Evolutionary conservation across 2,888 invertebrate genomes (phyloP), one percentile per base, ranked within the genome.

Genomic region (Lapara coniferarum): DNA sequence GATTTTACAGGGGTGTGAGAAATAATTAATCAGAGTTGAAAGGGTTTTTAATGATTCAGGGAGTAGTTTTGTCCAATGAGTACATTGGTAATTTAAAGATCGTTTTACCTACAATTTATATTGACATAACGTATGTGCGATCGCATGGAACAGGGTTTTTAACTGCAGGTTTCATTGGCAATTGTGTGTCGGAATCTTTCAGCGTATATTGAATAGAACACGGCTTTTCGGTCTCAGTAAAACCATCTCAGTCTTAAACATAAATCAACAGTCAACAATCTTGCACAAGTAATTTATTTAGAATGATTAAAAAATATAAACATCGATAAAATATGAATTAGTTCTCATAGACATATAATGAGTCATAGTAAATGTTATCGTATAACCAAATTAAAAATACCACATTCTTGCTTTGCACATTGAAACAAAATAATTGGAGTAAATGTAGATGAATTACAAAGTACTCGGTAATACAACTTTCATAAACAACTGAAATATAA

Each of bases 21-120:
- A 79, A 78, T 80, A 81, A 82, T 82, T 81, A 80, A 79, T 77
- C 75, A 74, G 72, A 74, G 73, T 76, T 80, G 75, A 79, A 80
- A 80, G 77, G 77, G 72, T 79, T 77, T 75, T 72, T 79, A 78
- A 70, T 72, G 78, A 75, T 75, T 71, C 73, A 70, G 71, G 70
- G 57, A 71, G 69, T 74, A 71, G 73, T 73, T 74, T 69, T 72
- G 77, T 74, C 71, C 71, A 74, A 73, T 75, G 70, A 72, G 69
- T 73, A 72, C 67, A 71, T 75, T 19, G 53, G 53, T 51, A 30
- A 52, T 52, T 52, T 52, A 52, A 68, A 68, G 19, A 68, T 67
- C 71, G 74, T 71, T 76, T 69, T 70, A 71, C 70, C 69, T 66
- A 73, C 71, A 74, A 70, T 70, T 68, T 52, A 53, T 52, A 72